phyloP scores from a whole-genome alignment of 2,888 invertebrate genomes.

The Hirtodrosophila duncani region DNA sequence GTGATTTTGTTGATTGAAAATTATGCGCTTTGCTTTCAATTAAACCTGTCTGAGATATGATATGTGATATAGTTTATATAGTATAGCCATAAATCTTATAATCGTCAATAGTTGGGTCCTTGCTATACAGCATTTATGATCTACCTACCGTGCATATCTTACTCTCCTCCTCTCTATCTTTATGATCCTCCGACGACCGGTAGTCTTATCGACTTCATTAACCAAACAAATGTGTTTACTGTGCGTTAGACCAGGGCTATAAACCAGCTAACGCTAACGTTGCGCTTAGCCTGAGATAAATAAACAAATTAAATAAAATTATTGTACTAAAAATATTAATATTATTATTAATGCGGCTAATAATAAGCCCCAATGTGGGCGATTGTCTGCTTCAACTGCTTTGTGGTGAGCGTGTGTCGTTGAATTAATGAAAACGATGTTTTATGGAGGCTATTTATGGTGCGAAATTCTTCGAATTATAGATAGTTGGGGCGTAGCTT shows the following conservation, averaged over 20 bases:
- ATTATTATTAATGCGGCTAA: slow-evolving; percentile 36
- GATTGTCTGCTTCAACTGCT: background rate
- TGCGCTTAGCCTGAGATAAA: slow-evolving; percentile 55
- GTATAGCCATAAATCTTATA: slow-evolving; percentile 60
- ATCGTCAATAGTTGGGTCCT: slow-evolving; percentile 29
- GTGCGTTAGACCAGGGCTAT: slow-evolving; percentile 15
- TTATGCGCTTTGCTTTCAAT: slow-evolving; percentile 68
- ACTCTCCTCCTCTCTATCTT: slow-evolving; percentile 41
- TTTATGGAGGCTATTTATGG: slow-evolving; percentile 26
- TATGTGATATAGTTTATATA: too few relatives aligned
- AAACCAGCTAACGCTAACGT: slow-evolving; percentile 24
- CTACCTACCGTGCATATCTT: slow-evolving; percentile 46
- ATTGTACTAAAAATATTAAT: slow-evolving; percentile 62
- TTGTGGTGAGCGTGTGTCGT: background rate
- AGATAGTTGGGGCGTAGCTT: too few relatives aligned
- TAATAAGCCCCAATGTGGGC: slow-evolving; percentile 24
- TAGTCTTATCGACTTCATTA: slow-evolving; percentile 68
- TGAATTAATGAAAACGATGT: slow-evolving; percentile 26
- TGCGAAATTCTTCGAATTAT: background rate
- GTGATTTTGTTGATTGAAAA: slow-evolving; percentile 57
- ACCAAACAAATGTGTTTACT: slow-evolving; percentile 69
- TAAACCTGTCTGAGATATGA: slow-evolving; percentile 58
- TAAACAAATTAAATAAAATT: slow-evolving; percentile 67
- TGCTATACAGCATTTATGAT: slow-evolving; percentile 43
- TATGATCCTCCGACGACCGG: slow-evolving; percentile 54